Conservation (phyloP, 92 coral and sea anemone species). For the Umimayanthus kanabou region DNA sequence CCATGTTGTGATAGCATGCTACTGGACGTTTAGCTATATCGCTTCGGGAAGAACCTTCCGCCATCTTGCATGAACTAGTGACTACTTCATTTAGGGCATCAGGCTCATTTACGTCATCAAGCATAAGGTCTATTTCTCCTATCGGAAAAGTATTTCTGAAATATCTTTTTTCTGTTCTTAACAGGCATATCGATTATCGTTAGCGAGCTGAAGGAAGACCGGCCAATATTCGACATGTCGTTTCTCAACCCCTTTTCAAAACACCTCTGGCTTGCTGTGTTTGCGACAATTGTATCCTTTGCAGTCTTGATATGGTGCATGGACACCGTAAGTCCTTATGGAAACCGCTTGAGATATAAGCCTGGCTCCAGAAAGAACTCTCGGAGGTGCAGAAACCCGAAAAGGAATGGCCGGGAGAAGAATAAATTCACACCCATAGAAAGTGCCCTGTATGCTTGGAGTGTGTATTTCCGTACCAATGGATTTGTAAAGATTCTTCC, state of each 20-base stretch:
- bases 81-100: too few relatives aligned
- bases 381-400: not conserved
- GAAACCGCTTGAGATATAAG: not conserved
- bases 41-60: too few relatives aligned
- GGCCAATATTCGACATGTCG: conserved; percentile 16
- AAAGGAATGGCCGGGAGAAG: not conserved
- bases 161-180: too few relatives aligned
- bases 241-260: conserved; percentile 5
- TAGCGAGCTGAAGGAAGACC: conserved; percentile 14
- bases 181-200: conserved; percentile 12
- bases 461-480: not conserved
- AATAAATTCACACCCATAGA: not conserved
- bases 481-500: not conserved
- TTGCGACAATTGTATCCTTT: not conserved
- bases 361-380: not conserved
- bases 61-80: too few relatives aligned
- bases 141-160: not conserved
- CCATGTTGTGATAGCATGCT: too few relatives aligned
- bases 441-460: not conserved
- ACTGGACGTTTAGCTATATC: too few relatives aligned
- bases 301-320: conserved; percentile 1
- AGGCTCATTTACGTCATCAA: too few relatives aligned
- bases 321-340: not conserved
- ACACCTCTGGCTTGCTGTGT: not conserved
- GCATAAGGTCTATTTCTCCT: not conserved